Conservation (phyloP, 1,140 invertebrate genomes). For the Panulirus ornatus region DNA sequence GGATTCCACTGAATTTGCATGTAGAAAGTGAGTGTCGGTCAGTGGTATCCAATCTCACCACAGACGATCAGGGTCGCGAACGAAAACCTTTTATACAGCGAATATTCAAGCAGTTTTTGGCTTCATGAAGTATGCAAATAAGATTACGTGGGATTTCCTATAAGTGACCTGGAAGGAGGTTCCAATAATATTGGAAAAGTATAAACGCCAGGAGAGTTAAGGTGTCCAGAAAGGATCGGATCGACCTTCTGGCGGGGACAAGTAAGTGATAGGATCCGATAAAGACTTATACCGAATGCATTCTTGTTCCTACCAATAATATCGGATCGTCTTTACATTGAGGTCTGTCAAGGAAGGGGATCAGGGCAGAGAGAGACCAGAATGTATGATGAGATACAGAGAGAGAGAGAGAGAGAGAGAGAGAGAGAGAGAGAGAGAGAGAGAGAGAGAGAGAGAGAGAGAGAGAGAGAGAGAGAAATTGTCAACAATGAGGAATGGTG, state of each 20-base stretch:
- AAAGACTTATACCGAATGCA: not conserved
- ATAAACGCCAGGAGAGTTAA: not conserved
- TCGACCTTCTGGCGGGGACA: not conserved
- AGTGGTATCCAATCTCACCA: too few species aligned
- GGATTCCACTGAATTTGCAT: too few species aligned
- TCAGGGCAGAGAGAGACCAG: not conserved
- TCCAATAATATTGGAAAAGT: not conserved
- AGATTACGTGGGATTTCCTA: not conserved
- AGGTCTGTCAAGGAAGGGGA: not conserved
- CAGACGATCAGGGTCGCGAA: too few species aligned
- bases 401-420: too few species aligned
- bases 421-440: too few species aligned
- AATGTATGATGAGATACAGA: too few species aligned
- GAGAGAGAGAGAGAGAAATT: too few species aligned
- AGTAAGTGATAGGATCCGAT: not conserved
- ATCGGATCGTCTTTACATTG: not conserved
- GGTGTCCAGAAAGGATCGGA: not conserved
- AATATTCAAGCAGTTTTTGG: not conserved
- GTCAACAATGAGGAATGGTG: not conserved
- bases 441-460: too few species aligned
- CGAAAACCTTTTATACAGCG: not conserved
- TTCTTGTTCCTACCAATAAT: not conserved
- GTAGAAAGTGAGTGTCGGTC: not conserved
- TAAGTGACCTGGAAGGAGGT: not conserved
- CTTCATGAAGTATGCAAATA: not conserved